These are phyloP conservation scores for Azemiops feae DNA, from an alignment of 2,113 vertebrate species.

Conservation along the genomic window DNA sequence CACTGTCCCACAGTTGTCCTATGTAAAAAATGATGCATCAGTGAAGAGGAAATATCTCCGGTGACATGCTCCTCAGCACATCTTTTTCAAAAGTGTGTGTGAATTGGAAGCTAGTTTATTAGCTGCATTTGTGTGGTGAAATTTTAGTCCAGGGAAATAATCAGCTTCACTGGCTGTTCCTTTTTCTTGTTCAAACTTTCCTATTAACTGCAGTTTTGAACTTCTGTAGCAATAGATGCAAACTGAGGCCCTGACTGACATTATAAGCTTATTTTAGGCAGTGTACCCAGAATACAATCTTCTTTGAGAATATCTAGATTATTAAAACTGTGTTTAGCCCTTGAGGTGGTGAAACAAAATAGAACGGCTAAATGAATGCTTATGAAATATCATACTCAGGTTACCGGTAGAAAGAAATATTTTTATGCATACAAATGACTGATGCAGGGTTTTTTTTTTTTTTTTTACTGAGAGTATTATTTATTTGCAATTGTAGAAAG, in stretches of 20 bases:
- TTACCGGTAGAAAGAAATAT: neutral
- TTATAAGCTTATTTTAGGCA: slow-evolving; percentile 12
- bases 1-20: neutral
- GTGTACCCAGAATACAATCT: neutral
- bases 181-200: neutral
- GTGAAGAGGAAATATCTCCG: neutral
- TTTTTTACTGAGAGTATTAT: slow-evolving; percentile 46
- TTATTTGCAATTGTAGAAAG: slow-evolving; percentile 85
- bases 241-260: slow-evolving; percentile 20
- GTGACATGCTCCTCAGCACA: neutral
- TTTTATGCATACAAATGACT: neutral
- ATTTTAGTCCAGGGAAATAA: neutral
- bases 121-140: slow-evolving; percentile 15
- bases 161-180: slow-evolving; percentile 10
- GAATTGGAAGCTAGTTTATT: slow-evolving; percentile 14
- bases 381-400: neutral
- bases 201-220: neutral
- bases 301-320: neutral
- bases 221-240: neutral
- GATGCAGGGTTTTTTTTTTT: neutral
- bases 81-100: neutral
- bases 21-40: slow-evolving; percentile 22
- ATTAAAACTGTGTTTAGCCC: slow-evolving; percentile 11
- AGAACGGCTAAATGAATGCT: neutral
- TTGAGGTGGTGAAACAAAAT: neutral